Percentiles rank a stretch among this genome's conserved stretches.
Conservation (phyloP, 1,140 invertebrate genomes). For the Nasonia vitripennis region DNA sequence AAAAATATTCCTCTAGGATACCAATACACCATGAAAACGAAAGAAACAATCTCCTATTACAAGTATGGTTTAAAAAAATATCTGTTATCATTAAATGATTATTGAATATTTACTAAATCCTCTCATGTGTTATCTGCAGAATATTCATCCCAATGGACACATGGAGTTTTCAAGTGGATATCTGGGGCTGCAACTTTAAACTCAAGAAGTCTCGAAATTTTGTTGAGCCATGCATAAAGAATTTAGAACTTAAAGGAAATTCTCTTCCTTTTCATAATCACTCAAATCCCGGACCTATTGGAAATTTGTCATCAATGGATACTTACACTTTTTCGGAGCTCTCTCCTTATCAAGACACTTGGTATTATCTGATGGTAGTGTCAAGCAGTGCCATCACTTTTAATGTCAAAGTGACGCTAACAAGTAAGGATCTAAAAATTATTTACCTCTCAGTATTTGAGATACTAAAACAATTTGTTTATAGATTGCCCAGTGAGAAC, state of each 20-base stretch:
- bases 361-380: constrained; percentile 76
- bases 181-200: constrained; percentile 74
- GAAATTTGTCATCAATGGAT: constrained; percentile 66
- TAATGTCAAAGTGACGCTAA: constrained; percentile 69
- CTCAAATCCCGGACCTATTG: constrained; percentile 60
- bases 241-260: constrained; percentile 68
- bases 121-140: constrained; percentile 61
- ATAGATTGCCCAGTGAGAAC: constrained; percentile 68
- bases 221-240: constrained; percentile 68
- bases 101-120: neutral
- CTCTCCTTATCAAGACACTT: constrained; percentile 75
- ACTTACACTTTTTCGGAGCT: constrained; percentile 70
- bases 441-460: constrained; percentile 3
- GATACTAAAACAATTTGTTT: constrained; percentile 23
- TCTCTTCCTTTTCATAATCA: constrained; percentile 71
- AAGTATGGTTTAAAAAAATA: constrained; percentile 65
- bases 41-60: constrained; percentile 71
- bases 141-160: constrained; percentile 76
- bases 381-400: constrained; percentile 72
- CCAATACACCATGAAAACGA: constrained; percentile 65
- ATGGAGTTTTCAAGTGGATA: constrained; percentile 72
- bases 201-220: constrained; percentile 57
- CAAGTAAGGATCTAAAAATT: constrained; percentile 64
- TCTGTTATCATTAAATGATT: neutral
- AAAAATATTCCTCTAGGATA: constrained; percentile 70